Evolutionary conservation across 2,113 vertebrate genomes (phyloP), one percentile per base, ranked within the genome.

Genomic region (Emydura subglobosa): DNA sequence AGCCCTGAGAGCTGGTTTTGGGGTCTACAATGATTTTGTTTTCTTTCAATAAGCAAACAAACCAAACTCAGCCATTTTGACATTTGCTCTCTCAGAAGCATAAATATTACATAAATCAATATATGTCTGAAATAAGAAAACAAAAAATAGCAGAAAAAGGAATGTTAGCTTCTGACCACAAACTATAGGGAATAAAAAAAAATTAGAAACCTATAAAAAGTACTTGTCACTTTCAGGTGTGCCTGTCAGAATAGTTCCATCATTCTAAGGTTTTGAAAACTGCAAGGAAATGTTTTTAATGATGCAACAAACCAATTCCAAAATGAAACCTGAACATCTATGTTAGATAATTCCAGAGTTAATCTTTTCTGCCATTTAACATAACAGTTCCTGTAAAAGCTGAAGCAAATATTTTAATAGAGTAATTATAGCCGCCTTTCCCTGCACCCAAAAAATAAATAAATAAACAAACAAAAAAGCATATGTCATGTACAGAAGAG

Each of bases 291-390:
- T 68, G 3, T 59, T 83, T 79, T 92, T 53, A 34, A 2, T 76
- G 57, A 54, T 12, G 8, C 53, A 90, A 44, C 50, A 81, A 91
- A 90, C 13, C 10, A 24, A 65, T 79, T 88, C 39, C 59, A 89
- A 87, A 95, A 59, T 11, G 8, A 79, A 57, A 57, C 55, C 55
- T 57, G 24, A 57, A 57, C 55, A 96, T 91, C 54, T 74, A 72
- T 39, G 54, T 83, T 54, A 76, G 21, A 1, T 47, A 90, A 68
- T 74, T 84, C 39, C 74, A 80, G 87, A 89, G 27, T 22, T 25
- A 57, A 68, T 47, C 17, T 78, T 90, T 78, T 89, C 61, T 86
- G 55, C 42, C 24, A 86, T 68, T 68, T 55, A 59, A 59, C 31
- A 88, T 10, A 42, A 51, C 21, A 74, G 5, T 65, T 82, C 54